phyloP scores from a whole-genome alignment of 2,888 invertebrate genomes.

The Horisme vitalbata region DNA sequence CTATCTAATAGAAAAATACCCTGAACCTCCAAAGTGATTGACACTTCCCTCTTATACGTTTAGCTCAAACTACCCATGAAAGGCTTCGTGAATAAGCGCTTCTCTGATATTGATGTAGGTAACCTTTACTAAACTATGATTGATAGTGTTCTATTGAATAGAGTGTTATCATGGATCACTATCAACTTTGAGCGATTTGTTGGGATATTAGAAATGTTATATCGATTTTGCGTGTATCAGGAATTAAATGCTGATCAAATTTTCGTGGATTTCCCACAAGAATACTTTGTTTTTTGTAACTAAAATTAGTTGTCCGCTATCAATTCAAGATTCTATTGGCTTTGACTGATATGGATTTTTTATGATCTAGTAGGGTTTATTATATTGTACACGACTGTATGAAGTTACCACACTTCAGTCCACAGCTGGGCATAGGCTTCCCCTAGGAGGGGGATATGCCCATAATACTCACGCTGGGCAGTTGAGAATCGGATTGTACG shows the following conservation, averaged over 20 bases:
- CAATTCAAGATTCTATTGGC: neutral
- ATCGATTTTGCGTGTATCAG: conserved; percentile 27
- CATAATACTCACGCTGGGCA: too few species aligned
- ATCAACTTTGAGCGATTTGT: conserved; percentile 64
- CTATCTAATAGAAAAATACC: conserved; percentile 26
- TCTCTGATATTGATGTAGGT: conserved; percentile 67
- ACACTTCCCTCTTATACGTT: conserved; percentile 48
- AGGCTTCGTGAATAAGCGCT: conserved; percentile 68
- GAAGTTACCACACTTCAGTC: too few species aligned
- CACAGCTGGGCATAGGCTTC: too few species aligned
- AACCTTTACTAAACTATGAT: conserved; percentile 74
- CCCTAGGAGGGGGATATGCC: too few species aligned
- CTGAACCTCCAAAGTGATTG: conserved; percentile 44
- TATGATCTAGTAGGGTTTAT: too few species aligned
- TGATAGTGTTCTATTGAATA: conserved; percentile 71
- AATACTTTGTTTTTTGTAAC: conserved; percentile 1
- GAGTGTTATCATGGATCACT: conserved; percentile 60
- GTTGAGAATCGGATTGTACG: too few species aligned
- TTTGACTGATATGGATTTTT: neutral
- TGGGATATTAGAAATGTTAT: conserved; percentile 59
- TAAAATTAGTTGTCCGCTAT: neutral
- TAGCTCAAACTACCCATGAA: conserved; percentile 53
- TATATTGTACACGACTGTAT: too few species aligned
- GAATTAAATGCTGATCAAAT: conserved; percentile 11
- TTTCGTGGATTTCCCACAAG: conserved; percentile 4